Evolutionary conservation across 2,888 invertebrate species (phyloP).

Genomic region (Trypoxylon attenuatum): DNA sequence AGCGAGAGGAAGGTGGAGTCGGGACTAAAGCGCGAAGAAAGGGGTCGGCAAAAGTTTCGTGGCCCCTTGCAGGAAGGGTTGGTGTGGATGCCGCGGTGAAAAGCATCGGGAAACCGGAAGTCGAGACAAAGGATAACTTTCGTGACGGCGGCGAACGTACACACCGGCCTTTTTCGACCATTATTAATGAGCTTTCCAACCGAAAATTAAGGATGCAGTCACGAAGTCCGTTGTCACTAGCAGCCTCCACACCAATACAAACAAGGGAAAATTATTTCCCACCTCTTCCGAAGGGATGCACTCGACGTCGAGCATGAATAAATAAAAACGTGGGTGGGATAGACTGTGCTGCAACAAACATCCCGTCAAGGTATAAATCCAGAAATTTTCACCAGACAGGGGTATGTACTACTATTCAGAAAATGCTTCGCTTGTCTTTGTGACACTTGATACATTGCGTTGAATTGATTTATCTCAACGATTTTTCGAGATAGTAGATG

Average conservation of each 20-base stretch:
- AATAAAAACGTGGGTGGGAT: background rate
- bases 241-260: too few species aligned
- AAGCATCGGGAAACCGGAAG: slow-evolving; percentile 58
- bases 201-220: slow-evolving; percentile 17
- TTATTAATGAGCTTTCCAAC: slow-evolving; percentile 63
- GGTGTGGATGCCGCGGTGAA: slow-evolving; percentile 47
- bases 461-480: background rate
- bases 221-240: slow-evolving; percentile 7
- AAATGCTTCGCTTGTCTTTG: too few species aligned
- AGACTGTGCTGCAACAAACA: background rate
- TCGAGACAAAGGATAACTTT: slow-evolving; percentile 64
- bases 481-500: too few species aligned
- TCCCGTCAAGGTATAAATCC: too few species aligned
- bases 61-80: slow-evolving; percentile 47
- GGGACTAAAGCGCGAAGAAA: slow-evolving; percentile 44
- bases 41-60: slow-evolving; percentile 60
- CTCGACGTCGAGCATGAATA: slow-evolving; percentile 6
- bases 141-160: slow-evolving; percentile 39
- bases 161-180: slow-evolving; percentile 51
- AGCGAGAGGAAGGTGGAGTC: too few species aligned
- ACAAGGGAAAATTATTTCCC: too few species aligned
- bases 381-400: background rate
- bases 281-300: too few species aligned
- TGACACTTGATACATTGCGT: background rate
- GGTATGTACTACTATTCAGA: background rate